These are phyloP conservation scores for Eptesicus fuscus DNA, from an alignment of 2,113 vertebrate species.

Conservation along the genomic window DNA sequence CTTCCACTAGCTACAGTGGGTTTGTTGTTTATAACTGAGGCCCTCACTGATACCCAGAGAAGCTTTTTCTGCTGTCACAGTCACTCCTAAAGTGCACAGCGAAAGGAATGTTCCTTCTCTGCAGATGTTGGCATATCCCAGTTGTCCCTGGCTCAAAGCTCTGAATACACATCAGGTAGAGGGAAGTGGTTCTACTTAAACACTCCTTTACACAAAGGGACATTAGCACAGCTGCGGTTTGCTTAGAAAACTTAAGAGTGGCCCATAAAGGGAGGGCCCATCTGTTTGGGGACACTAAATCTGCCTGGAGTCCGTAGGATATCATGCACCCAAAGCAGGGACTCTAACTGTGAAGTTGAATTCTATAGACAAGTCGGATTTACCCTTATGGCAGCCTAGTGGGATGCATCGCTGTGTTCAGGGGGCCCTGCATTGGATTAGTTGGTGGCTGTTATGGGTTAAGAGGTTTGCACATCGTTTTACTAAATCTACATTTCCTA, in stretches of 20 bases:
- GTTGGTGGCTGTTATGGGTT: slow-evolving; percentile 31
- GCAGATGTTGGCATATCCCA: slow-evolving; percentile 36
- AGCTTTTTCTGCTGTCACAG: background rate
- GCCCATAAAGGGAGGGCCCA: slow-evolving; percentile 73
- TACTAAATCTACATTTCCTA: slow-evolving; percentile 48
- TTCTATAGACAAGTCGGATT: slow-evolving; percentile 66
- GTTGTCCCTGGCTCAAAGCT: slow-evolving; percentile 42
- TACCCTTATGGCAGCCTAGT: slow-evolving; percentile 64
- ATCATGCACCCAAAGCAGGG: slow-evolving; percentile 54
- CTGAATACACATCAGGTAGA: slow-evolving; percentile 65
- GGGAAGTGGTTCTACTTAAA: slow-evolving; percentile 52
- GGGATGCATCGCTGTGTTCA: slow-evolving; percentile 13
- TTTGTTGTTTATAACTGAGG: slow-evolving; percentile 17
- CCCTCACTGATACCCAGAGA: background rate
- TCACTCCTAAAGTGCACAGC: slow-evolving; percentile 23
- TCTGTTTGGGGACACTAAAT: slow-evolving; percentile 74
- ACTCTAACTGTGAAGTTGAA: slow-evolving; percentile 62
- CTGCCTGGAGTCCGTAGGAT: slow-evolving; percentile 67
- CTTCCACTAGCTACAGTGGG: background rate
- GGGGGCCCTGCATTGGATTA: slow-evolving; percentile 11
- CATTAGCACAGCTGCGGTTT: slow-evolving; percentile 63
- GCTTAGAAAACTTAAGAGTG: slow-evolving; percentile 62
- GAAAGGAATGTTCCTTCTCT: background rate
- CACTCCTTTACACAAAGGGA: slow-evolving; percentile 67
- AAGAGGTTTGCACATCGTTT: slow-evolving; percentile 62